phyloP scores from a whole-genome alignment of 2,888 invertebrate genomes.

The Tillus elongatus region DNA sequence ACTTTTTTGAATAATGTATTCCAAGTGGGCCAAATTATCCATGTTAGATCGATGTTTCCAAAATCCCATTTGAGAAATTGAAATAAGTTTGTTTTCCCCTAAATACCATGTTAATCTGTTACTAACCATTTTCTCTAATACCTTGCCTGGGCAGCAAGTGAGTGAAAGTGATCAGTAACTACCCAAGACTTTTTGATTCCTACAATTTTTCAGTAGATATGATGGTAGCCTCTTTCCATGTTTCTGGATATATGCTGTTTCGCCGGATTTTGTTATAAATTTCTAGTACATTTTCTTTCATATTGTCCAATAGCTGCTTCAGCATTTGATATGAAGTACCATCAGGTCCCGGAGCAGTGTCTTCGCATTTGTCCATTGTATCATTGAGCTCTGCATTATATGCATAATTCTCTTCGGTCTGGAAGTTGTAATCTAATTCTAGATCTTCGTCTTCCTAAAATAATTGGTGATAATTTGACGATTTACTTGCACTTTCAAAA shows the following conservation, averaged over 20 bases:
- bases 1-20: conserved; percentile 2
- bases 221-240: neutral
- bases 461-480: neutral
- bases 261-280: too few species aligned
- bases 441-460: neutral
- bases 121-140: conserved; percentile 8
- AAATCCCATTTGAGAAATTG: conserved; percentile 4
- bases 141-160: conserved; percentile 5
- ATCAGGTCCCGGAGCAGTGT: conserved; percentile 6
- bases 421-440: too few species aligned
- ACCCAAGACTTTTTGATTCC: too few species aligned
- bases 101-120: neutral
- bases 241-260: conserved; percentile 1
- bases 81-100: conserved; percentile 5
- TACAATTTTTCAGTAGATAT: conserved; percentile 6
- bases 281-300: conserved; percentile 3
- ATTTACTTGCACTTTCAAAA: conserved; percentile 4
- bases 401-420: too few species aligned
- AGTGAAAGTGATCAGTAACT: too few species aligned
- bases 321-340: conserved; percentile 3
- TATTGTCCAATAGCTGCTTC: neutral
- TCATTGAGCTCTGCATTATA: too few species aligned
- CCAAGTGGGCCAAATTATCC: conserved; percentile 1
- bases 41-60: conserved; percentile 2
- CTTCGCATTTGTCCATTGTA: neutral